Percentiles rank a stretch among this genome's conserved stretches.
Evolutionary conservation across 2,888 invertebrate species (phyloP).

Genomic region (Gortyna flavago): DNA sequence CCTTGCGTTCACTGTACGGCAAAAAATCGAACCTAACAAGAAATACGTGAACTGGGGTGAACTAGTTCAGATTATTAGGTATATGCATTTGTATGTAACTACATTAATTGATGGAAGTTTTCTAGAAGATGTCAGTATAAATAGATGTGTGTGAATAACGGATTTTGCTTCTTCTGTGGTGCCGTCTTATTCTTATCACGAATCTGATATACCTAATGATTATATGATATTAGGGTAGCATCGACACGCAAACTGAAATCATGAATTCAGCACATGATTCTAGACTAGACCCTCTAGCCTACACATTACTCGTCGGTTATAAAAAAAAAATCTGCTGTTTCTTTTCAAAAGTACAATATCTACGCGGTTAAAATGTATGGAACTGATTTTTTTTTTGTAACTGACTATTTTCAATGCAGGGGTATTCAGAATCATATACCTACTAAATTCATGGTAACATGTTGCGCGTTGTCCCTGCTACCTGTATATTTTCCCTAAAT

Average conservation of each 20-base stretch:
- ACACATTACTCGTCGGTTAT: not conserved
- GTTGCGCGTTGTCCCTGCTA: not conserved
- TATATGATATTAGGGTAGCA: not conserved
- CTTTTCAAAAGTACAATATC: not conserved
- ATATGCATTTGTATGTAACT: conserved; percentile 3
- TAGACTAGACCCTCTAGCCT: not conserved
- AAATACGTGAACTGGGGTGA: conserved; percentile 32
- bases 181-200: no score
- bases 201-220: not conserved
- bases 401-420: not conserved
- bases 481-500: not conserved
- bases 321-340: not conserved
- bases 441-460: not conserved
- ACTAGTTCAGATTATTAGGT: conserved; percentile 22
- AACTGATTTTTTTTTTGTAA: not conserved
- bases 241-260: not conserved
- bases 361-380: not conserved
- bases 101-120: not conserved
- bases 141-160: not conserved
- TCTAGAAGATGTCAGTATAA: not conserved
- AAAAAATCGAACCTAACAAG: conserved; percentile 46
- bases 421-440: not conserved
- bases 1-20: conserved; percentile 22
- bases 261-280: not conserved
- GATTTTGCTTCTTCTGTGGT: not conserved